phyloP scores from a whole-genome alignment of 2,888 invertebrate species.

The Eubasilissa splendida region DNA sequence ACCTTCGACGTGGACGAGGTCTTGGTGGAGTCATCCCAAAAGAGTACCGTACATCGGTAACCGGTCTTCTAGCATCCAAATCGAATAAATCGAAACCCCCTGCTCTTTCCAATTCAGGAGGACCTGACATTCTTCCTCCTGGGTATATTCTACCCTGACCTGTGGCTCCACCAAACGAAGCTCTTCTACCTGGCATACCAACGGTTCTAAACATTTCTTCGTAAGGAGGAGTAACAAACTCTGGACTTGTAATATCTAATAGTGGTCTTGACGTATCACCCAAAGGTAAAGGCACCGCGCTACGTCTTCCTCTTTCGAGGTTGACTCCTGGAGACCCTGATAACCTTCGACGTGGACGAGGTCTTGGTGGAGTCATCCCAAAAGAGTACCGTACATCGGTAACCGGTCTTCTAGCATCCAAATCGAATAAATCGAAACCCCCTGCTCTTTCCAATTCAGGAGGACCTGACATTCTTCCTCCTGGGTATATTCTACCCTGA shows the following conservation, averaged over 20 bases:
- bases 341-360: constrained; percentile 1
- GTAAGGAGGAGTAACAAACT: not conserved
- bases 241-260: constrained; percentile 7
- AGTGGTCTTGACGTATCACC: constrained; percentile 16
- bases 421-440: constrained; percentile 9
- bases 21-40: not conserved
- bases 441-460: not conserved
- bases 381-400: constrained; percentile 9
- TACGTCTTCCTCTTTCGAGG: constrained; percentile 5
- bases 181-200: constrained; percentile 17
- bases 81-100: not conserved
- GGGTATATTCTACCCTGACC: not conserved
- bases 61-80: not conserved
- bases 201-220: constrained; percentile 17
- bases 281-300: not conserved
- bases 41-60: not conserved
- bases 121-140: constrained; percentile 18
- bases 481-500: not conserved
- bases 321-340: constrained; percentile 17
- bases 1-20: not conserved
- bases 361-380: constrained; percentile 20
- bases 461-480: not conserved
- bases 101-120: not conserved
- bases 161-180: constrained; percentile 21
- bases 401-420: not conserved